Conservation (phyloP, 2,888 invertebrate species). For the Cataglyphis rosenhaueri region DNA sequence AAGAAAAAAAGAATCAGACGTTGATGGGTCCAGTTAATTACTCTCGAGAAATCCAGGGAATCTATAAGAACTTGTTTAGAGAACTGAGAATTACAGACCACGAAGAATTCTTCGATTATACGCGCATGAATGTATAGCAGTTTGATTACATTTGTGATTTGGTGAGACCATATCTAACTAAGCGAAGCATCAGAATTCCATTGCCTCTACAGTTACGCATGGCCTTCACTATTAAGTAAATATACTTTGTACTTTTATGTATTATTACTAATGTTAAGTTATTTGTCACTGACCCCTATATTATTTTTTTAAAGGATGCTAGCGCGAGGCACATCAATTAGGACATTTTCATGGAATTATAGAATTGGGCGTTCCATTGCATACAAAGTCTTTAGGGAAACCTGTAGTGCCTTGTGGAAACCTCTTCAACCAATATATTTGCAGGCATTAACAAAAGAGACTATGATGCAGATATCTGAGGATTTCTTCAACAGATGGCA, state of each 20-base stretch:
- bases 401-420: background rate
- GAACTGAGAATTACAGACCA: background rate
- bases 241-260: background rate
- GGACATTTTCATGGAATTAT: background rate
- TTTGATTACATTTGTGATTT: background rate
- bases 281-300: background rate
- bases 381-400: background rate
- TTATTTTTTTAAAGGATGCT: constrained; percentile 8
- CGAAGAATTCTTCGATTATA: background rate
- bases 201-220: constrained; percentile 5
- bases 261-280: background rate
- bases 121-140: constrained; percentile 1
- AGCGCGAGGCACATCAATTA: background rate
- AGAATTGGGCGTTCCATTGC: constrained; percentile 14
- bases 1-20: background rate
- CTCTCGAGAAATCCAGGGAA: background rate
- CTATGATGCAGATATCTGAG: constrained; percentile 1
- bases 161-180: background rate
- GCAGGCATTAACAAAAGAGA: background rate
- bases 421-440: background rate
- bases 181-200: background rate
- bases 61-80: background rate
- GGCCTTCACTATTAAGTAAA: background rate
- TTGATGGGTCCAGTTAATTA: background rate
- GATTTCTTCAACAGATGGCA: background rate